A percentile compares a stretch with the other conserved stretches of the same genome.
Evolutionary conservation across 2,797 vertebrate species (phyloP).

Genomic region (Stomatorhinus walkeri): DNA sequence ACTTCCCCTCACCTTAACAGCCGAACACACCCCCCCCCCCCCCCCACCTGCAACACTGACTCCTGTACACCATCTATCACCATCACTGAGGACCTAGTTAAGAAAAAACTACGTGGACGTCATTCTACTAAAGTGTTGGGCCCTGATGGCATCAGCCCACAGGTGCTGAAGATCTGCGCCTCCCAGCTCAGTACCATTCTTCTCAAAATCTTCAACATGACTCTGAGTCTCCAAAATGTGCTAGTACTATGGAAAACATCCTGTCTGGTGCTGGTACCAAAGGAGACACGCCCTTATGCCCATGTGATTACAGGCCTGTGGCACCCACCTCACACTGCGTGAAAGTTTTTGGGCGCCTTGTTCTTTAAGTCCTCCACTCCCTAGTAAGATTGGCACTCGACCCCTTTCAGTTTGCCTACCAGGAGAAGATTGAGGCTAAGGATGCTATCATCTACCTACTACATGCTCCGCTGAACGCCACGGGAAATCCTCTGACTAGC

Average conservation of each 20-base stretch:
- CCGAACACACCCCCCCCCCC: background rate
- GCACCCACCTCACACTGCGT: background rate
- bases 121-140: background rate
- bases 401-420: background rate
- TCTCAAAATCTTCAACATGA: background rate
- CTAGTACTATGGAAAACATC: background rate
- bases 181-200: background rate
- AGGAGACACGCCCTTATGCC: background rate
- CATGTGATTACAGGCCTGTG: background rate
- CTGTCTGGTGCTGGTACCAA: background rate
- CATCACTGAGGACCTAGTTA: background rate
- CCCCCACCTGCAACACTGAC: background rate
- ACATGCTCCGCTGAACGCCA: background rate
- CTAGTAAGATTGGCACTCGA: background rate
- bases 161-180: background rate
- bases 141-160: background rate
- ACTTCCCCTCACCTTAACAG: background rate
- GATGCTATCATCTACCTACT: background rate
- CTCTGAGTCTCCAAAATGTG: background rate
- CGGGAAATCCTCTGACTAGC: no score
- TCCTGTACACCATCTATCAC: background rate
- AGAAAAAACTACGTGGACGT: background rate
- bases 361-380: background rate
- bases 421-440: background rate
- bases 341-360: background rate